A percentile compares a stretch with the other conserved stretches of the same genome.
Evolutionary conservation across 2,113 vertebrate genomes (phyloP).

Genomic region (Oreochromis spilurus): DNA sequence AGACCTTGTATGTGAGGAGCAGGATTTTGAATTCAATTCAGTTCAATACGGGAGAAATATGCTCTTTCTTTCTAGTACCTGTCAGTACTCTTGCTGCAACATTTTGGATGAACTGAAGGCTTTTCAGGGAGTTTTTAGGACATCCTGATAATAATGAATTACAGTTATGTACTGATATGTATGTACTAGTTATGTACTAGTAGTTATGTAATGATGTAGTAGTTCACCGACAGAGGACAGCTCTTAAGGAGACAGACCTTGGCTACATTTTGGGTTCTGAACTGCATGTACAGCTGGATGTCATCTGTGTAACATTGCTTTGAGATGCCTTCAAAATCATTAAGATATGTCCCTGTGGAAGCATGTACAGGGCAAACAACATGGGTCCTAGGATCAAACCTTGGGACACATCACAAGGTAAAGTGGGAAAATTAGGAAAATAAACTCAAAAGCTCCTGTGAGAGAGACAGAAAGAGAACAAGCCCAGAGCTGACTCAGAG

Average conservation of each 20-base stretch:
- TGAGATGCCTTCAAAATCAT: neutral
- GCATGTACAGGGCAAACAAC: neutral
- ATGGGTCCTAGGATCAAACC: neutral
- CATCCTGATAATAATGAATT: too few species aligned
- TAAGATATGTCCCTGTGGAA: neutral
- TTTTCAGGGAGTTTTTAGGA: too few species aligned
- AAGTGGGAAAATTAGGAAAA: neutral
- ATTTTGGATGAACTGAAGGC: too few species aligned
- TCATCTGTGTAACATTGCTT: neutral
- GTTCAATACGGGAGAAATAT: too few species aligned
- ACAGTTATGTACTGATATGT: too few species aligned
- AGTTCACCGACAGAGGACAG: fast-evolving
- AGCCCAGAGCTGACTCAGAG: neutral
- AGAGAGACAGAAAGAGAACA: neutral
- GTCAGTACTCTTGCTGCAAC: too few species aligned
- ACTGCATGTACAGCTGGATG: fast-evolving
- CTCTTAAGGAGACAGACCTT: neutral
- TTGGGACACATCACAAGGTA: neutral
- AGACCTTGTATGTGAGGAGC: too few species aligned
- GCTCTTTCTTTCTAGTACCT: too few species aligned
- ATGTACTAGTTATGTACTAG: too few species aligned
- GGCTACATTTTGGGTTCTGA: neutral
- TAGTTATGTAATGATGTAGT: neutral
- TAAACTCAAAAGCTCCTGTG: neutral
- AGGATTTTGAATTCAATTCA: too few species aligned